Evolutionary conservation across 2,113 vertebrate genomes (phyloP).

Genomic region (Indicator indicator): DNA sequence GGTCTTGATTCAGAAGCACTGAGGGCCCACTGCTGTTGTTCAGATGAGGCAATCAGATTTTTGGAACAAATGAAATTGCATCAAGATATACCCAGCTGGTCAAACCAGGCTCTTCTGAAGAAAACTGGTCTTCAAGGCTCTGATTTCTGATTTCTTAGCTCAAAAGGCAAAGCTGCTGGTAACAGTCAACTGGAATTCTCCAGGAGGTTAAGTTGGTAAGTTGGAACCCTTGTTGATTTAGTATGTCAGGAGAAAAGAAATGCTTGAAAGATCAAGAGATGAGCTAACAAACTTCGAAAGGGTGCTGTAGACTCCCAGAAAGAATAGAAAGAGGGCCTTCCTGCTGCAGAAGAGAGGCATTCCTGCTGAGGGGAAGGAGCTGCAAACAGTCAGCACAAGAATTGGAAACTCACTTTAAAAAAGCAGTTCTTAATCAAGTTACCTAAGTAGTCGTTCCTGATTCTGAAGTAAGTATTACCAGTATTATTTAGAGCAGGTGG

Average conservation of each 20-base stretch:
- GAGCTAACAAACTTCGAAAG: background rate
- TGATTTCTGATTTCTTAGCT: background rate
- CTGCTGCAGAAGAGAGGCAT: accelerated
- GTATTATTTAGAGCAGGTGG: background rate
- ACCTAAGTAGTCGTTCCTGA: background rate
- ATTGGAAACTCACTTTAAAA: background rate
- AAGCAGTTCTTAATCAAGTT: background rate
- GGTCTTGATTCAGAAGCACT: background rate
- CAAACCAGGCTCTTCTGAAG: background rate
- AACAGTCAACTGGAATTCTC: background rate
- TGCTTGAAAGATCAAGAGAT: background rate
- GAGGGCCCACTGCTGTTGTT: background rate
- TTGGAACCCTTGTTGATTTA: background rate
- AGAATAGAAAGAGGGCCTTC: background rate
- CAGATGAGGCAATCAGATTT: background rate
- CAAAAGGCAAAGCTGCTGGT: background rate
- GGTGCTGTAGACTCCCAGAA: background rate
- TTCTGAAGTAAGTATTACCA: background rate
- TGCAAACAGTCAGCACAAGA: background rate
- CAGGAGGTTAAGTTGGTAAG: background rate
- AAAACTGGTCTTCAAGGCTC: background rate
- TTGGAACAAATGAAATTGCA: background rate
- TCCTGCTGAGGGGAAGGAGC: background rate
- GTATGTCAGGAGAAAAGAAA: background rate
- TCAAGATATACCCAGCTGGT: background rate